A percentile compares a stretch with the other conserved stretches of the same genome.
These are phyloP conservation scores for Uria aalge DNA, from an alignment of 2,113 vertebrate genomes.

Conservation along the genomic window DNA sequence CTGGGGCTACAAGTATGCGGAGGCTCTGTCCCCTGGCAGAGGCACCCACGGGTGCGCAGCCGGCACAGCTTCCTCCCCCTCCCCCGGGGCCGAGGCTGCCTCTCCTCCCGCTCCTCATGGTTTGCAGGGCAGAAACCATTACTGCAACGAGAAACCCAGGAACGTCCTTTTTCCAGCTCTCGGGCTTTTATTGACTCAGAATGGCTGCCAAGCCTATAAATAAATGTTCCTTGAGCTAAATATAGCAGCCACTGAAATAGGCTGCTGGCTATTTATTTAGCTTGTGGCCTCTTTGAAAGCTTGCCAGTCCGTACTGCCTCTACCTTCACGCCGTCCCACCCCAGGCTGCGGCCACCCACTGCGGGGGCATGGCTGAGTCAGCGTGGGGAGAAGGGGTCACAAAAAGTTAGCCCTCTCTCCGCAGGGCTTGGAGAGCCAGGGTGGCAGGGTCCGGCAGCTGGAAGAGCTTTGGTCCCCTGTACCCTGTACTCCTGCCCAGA, in stretches of 20 bases:
- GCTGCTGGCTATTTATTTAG: constrained; percentile 67
- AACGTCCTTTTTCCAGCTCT: constrained; percentile 63
- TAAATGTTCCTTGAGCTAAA: constrained; percentile 73
- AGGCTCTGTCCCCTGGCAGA: neutral
- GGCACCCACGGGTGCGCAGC: neutral
- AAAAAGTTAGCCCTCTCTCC: neutral
- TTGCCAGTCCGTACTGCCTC: constrained; percentile 39
- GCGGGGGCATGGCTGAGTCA: neutral
- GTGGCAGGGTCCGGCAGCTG: neutral
- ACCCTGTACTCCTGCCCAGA: neutral
- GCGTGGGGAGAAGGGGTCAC: neutral
- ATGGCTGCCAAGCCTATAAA: constrained; percentile 71
- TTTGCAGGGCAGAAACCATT: neutral
- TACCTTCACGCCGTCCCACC: neutral
- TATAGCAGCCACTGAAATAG: constrained; percentile 69
- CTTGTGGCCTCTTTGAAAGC: constrained; percentile 53
- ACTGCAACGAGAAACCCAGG: constrained; percentile 38
- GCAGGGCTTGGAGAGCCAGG: neutral
- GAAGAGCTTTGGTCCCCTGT: neutral
- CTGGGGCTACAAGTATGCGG: neutral
- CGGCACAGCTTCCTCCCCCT: neutral
- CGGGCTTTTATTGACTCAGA: constrained; percentile 62
- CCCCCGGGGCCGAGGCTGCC: neutral
- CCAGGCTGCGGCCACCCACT: constrained; percentile 14
- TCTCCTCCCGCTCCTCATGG: neutral